Evolutionary conservation across 2,797 vertebrate species (phyloP).

Genomic region (Arnoldichthys spilopterus): DNA sequence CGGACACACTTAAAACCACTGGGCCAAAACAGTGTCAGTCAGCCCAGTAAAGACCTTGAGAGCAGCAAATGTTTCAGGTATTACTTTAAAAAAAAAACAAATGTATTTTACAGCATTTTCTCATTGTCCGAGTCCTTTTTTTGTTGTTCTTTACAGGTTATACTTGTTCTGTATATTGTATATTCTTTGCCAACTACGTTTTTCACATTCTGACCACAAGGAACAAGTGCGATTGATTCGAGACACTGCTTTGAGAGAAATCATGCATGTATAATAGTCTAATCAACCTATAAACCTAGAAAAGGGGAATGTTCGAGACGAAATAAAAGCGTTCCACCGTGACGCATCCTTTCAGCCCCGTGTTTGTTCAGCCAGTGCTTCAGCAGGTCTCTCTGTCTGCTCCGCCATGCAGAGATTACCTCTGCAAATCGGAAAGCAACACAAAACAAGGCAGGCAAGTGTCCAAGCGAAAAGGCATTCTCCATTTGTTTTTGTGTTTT

Average conservation of each 20-base stretch:
- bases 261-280: slow-evolving; percentile 82
- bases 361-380: slow-evolving; percentile 56
- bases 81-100: slow-evolving; percentile 82
- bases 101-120: slow-evolving; percentile 82
- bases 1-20: slow-evolving; percentile 64
- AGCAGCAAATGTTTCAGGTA: slow-evolving; percentile 76
- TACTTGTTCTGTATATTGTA: slow-evolving; percentile 73
- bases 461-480: slow-evolving; percentile 78
- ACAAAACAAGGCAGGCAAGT: slow-evolving; percentile 81
- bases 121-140: slow-evolving; percentile 62
- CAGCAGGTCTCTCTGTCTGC: slow-evolving; percentile 63
- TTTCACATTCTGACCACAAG: slow-evolving; percentile 84
- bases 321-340: slow-evolving; percentile 56
- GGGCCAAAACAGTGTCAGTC: slow-evolving; percentile 57
- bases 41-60: slow-evolving; percentile 62
- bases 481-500: slow-evolving; percentile 63
- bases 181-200: slow-evolving; percentile 80
- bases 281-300: slow-evolving; percentile 77
- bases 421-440: slow-evolving; percentile 79
- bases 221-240: slow-evolving; percentile 76
- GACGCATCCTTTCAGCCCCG: slow-evolving; percentile 56
- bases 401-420: slow-evolving; percentile 77
- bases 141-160: slow-evolving; percentile 81
- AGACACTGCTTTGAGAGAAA: slow-evolving; percentile 76
- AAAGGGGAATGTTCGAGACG: slow-evolving; percentile 82